Evolutionary conservation across 2,888 invertebrate genomes (phyloP), one percentile per base, ranked within the genome.

Genomic region (Marronus borbonicus): DNA sequence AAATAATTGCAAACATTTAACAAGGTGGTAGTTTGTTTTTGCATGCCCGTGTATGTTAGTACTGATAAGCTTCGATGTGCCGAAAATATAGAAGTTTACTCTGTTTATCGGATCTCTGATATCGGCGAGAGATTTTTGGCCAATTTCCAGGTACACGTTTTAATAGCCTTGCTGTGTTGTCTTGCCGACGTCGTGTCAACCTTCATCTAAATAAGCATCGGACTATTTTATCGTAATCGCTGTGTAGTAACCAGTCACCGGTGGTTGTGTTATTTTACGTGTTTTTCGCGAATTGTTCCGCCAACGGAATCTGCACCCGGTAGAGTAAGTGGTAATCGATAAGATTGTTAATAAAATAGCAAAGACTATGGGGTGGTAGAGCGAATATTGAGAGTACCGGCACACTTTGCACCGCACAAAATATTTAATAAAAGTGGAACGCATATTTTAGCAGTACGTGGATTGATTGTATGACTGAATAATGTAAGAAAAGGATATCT

Each of bases 241-340:
- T 44, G 8, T 39, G 8, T n/a, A 12, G 5, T 1, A 14, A 68
- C 20, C 24, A 44, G 44, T 36, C 31, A 36, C 31, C 31, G 31
- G 31, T 36, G 5, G 31, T 49, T 49, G 66, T 49, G 66, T 7
- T 17, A 17, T 68, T 68, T 44, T 49, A 68, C 28, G 66, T 24
- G 66, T 68, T 24, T 68, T 68, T 24, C 14, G 10, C 17, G 49
- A 24, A 1, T 20, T 7, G 20, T 20, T 66, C 10, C 24, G 0
- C n/a, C 39, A 44, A 66, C 20, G 49, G 39, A 66, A 44, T 39
- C 50, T 8, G 4, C 50, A 36, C 52, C 52, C 49, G 3, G 8
- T 24, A 8, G 44, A 68, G 66, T 68, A 68, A 68, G 66, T 68
- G 39, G n/a, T 49, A 24, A 28, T 60, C 8, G 8, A 12, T 44